Conservation (phyloP, 1,140 invertebrate genomes). For the Phymastichus coffea region DNA sequence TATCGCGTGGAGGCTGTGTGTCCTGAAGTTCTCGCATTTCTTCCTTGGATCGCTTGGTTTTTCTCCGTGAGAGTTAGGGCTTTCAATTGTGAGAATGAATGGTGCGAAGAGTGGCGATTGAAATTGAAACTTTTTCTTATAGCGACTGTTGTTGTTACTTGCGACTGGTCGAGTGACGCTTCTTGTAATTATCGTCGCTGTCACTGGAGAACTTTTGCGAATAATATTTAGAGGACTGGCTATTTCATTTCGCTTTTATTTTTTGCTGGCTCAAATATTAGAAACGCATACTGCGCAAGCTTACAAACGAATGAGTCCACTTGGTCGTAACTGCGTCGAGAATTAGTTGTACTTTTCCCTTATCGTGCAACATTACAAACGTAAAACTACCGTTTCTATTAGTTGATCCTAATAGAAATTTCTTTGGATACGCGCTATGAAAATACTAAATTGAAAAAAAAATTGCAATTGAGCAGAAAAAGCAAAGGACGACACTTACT, state of each 20-base stretch:
- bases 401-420: no score
- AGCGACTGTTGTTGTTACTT: background rate
- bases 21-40: constrained; percentile 41
- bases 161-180: background rate
- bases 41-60: constrained; percentile 9
- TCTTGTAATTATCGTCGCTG: background rate
- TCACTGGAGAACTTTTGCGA: background rate
- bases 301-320: no score
- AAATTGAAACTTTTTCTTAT: background rate
- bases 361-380: no score
- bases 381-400: no score
- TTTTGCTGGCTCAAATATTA: no score
- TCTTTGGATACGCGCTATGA: background rate
- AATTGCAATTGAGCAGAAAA: background rate
- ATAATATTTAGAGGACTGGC: background rate
- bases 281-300: no score
- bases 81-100: background rate
- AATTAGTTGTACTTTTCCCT: no score
- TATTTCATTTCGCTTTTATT: no score
- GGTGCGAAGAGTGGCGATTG: no score
- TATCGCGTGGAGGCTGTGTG: constrained; percentile 44
- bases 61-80: background rate
- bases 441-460: background rate
- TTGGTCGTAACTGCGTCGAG: no score
- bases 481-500: constrained; percentile 66